Evolutionary conservation across 1,140 invertebrate genomes (phyloP).

Genomic region (Hormaphis cornu): DNA sequence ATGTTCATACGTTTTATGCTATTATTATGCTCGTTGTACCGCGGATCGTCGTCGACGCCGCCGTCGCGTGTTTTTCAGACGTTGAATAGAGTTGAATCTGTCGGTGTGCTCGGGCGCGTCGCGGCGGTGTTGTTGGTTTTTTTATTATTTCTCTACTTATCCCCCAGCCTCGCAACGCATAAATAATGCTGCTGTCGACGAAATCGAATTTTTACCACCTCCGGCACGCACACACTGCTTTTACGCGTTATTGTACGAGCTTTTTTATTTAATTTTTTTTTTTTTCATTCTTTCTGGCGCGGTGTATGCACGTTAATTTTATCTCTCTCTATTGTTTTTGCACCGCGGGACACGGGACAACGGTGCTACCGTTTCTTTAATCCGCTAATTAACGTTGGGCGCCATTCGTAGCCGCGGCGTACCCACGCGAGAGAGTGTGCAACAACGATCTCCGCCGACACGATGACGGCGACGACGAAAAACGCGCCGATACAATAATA

Average conservation of each 20-base stretch:
- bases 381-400: conserved; percentile 29
- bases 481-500: conserved; percentile 6
- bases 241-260: no score
- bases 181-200: not conserved
- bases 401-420: conserved; percentile 1
- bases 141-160: not conserved
- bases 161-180: no score
- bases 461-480: not conserved
- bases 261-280: not conserved
- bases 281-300: not conserved
- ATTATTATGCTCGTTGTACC: not conserved
- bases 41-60: not conserved
- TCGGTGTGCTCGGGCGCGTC: no score
- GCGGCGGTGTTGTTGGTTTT: conserved; percentile 21
- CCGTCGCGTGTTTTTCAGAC: not conserved
- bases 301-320: not conserved
- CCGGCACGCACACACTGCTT: conserved; percentile 15
- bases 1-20: no score
- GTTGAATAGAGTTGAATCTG: not conserved
- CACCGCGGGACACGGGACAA: conserved; percentile 13
- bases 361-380: conserved; percentile 32
- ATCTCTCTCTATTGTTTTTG: conserved; percentile 11
- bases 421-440: not conserved
- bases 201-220: conserved; percentile 32
- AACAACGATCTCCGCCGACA: not conserved